These are phyloP conservation scores for Drosophila nigrodunni DNA, from an alignment of 1,140 invertebrate species.

Conservation along the genomic window DNA sequence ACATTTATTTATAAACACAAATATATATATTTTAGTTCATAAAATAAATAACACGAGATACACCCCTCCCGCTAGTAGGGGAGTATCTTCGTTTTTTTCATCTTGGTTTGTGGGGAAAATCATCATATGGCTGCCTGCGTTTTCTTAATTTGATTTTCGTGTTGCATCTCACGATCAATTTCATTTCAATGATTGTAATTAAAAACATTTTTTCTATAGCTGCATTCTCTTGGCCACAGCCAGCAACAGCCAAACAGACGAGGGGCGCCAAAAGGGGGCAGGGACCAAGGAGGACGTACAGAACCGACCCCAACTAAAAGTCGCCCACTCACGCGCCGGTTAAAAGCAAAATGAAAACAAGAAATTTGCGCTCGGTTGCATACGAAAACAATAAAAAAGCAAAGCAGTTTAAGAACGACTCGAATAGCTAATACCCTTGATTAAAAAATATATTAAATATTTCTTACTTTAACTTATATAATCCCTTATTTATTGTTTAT, in stretches of 20 bases:
- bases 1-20: neutral
- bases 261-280: neutral
- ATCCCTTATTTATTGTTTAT: too few species aligned
- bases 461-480: too few species aligned
- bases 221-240: slow-evolving; percentile 11
- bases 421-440: slow-evolving; percentile 9
- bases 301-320: neutral
- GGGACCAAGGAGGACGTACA: neutral
- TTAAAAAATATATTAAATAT: too few species aligned
- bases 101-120: neutral
- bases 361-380: slow-evolving; percentile 64
- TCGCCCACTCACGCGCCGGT: slow-evolving; percentile 63
- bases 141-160: slow-evolving; percentile 79
- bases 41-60: slow-evolving; percentile 66
- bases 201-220: slow-evolving; percentile 65
- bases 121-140: slow-evolving; percentile 22
- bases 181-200: slow-evolving; percentile 79
- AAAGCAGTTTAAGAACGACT: neutral
- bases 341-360: slow-evolving; percentile 27
- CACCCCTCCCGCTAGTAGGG: neutral
- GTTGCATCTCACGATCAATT: slow-evolving; percentile 77
- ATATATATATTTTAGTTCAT: slow-evolving; percentile 29
- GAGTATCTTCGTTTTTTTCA: neutral
- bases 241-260: neutral
- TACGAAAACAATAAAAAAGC: slow-evolving; percentile 49